Evolutionary conservation across 2,888 invertebrate genomes (phyloP), one percentile per base, ranked within the genome.

Genomic region (Campopleginae sp.): DNA sequence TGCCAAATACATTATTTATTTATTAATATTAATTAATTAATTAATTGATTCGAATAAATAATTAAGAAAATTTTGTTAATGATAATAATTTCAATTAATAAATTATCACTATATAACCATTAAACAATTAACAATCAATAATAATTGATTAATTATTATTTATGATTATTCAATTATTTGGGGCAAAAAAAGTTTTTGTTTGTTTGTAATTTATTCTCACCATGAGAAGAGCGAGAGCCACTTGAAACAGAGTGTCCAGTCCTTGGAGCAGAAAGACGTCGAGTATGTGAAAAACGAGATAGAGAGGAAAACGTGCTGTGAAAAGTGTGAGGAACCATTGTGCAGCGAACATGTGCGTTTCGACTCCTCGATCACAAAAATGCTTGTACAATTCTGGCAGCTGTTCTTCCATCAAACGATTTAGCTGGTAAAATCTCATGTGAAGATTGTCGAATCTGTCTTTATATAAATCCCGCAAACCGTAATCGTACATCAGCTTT

Each of bases 291-390:
- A 99, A 99, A 46, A 99, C 98, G 94, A 99, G 96, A 91, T 97
- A 98, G 54, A 99, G 95, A 0, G 99, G 99, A 94, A 99, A 99
- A 91, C 99, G 97, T 46, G 99, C 99, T 1, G 99, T 99, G 95
- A 98, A 99, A n/a, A 99, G 95, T 0, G 99, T 99, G 77, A 99
- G 96, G 95, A 99, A 99, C 99, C 99, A 99, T 94, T 99, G 99
- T 6, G 98, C 98, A 31, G 99, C 99, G 94, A 98, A 99, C 99
- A 99, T 99, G 94, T 99, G 99, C 42, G 98, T 97, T 94, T 99
- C 99, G 71, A 99, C 97, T 87, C 94, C 94, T 95, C 96, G 96
- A 94, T 96, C 96, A 89, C 95, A 95, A 94, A 98, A 98, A 92
- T 98, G 98, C 83, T 96, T 96, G 91, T 97, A 96, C 80, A 98